Evolutionary conservation across 2,797 vertebrate genomes (phyloP), one percentile per base, ranked within the genome.

Genomic region (Anabacerthia variegaticeps): DNA sequence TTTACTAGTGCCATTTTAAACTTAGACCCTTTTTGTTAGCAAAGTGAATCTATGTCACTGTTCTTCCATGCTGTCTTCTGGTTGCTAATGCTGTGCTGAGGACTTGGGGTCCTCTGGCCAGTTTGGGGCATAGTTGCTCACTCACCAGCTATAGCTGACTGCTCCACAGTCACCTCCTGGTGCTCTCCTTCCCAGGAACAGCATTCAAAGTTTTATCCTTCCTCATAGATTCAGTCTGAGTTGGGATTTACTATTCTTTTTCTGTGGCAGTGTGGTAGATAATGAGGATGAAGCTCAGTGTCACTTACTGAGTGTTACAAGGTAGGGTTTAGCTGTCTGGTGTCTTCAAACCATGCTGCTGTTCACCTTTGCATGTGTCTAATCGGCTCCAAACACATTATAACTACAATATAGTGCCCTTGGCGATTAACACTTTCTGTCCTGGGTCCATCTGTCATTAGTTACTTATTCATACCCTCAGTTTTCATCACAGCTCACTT

Each of bases 241-340:
- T 19, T 22, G 15, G 55, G 59, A 37, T 68, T 81, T 74, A n/a
- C 51, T 55, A 0, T 51, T 89, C 20, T 28, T 83, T 36, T 89
- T 79, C 52, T 11, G 4, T 76, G 78, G 51, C 46, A 36, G 27
- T 0, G 0, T 39, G 20, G 36, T 37, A 26, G 54, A 13, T 76
- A 32, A 55, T 37, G n/a, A 79, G 55, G 71, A 44, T 48, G 59
- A 73, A 87, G 73, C 54, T 92, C 41, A 36, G 32, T 44, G 4
- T 71, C 26, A 7, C 24, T 85, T 62, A 21, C 0, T 0, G 0
- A 30, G 72, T n/a, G 30, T 24, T 36, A 4, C 26, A 2, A 0
- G 0, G 23, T 32, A 34, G 52, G 23, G 28, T 71, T 85, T 61
- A 83, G 34, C 56, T 67, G 32, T 52, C 37, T 7, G 6, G 5